A percentile compares a stretch with the other conserved stretches of the same genome.
phyloP scores from a whole-genome alignment of 2,797 vertebrate species.

The Aeoliscus strigatus region DNA sequence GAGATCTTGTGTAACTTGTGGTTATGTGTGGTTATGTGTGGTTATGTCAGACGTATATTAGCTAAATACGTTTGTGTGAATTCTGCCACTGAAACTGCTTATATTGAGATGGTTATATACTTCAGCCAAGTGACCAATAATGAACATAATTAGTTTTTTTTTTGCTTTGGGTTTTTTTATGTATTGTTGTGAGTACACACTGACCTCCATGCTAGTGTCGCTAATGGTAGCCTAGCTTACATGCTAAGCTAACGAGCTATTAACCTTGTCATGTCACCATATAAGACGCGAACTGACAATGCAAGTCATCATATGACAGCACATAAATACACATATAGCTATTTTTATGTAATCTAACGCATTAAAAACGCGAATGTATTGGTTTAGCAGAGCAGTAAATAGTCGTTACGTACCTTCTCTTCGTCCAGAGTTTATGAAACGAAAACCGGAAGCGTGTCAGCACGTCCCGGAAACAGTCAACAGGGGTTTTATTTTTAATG shows the following conservation, averaged over 20 bases:
- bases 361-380: fast-evolving
- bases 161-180: background rate
- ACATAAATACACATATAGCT: fast-evolving
- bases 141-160: fast-evolving
- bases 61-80: conserved; percentile 6
- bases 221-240: conserved; percentile 15
- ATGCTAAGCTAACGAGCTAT: conserved; percentile 31
- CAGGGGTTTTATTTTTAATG: no score
- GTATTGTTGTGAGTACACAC: background rate
- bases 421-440: conserved; percentile 43
- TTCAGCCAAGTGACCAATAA: fast-evolving
- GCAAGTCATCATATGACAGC: fast-evolving
- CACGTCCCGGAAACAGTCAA: conserved; percentile 29
- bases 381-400: background rate
- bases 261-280: conserved; percentile 59
- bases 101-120: background rate
- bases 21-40: no score
- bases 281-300: conserved; percentile 2
- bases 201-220: conserved; percentile 46
- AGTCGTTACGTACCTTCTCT: conserved; percentile 34
- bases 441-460: conserved; percentile 33
- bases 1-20: conserved; percentile 17
- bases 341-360: background rate
- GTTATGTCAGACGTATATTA: conserved; percentile 31
- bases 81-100: no score